phyloP scores from a whole-genome alignment of 2,797 vertebrate genomes.

The Antennarius maculatus region DNA sequence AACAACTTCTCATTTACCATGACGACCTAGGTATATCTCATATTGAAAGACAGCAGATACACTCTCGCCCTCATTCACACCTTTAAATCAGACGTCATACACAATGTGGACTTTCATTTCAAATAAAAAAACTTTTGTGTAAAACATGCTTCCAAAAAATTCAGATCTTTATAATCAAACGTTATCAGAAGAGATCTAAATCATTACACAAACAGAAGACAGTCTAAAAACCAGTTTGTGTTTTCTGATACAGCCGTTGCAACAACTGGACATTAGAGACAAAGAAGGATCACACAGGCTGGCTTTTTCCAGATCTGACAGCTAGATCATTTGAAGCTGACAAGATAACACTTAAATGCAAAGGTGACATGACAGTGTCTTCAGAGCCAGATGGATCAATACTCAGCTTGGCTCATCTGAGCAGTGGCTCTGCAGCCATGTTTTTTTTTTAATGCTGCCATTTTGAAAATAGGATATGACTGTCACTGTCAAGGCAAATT shows the following conservation, averaged over 20 bases:
- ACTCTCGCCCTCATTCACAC: too few species aligned
- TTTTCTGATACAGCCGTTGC: slow-evolving; percentile 14
- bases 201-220: slow-evolving; percentile 16
- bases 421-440: slow-evolving; percentile 71
- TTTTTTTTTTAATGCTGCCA: slow-evolving; percentile 32
- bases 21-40: too few species aligned
- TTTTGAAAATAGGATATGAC: slow-evolving; percentile 60
- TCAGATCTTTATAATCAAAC: neutral
- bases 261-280: slow-evolving; percentile 66
- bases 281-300: slow-evolving; percentile 70
- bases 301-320: slow-evolving; percentile 77
- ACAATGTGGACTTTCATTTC: neutral
- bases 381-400: slow-evolving; percentile 84
- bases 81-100: slow-evolving; percentile 10
- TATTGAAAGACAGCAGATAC: too few species aligned
- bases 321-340: slow-evolving; percentile 82
- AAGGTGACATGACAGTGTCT: slow-evolving; percentile 85
- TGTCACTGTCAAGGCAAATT: slow-evolving; percentile 51
- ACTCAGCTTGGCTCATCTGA: slow-evolving; percentile 70
- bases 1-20: too few species aligned
- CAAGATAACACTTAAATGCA: slow-evolving; percentile 85
- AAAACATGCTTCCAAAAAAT: neutral
- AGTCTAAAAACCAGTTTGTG: slow-evolving; percentile 16
- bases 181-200: neutral
- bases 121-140: neutral